phyloP scores from a whole-genome alignment of 2,113 vertebrate genomes.

The Pagrus major region DNA sequence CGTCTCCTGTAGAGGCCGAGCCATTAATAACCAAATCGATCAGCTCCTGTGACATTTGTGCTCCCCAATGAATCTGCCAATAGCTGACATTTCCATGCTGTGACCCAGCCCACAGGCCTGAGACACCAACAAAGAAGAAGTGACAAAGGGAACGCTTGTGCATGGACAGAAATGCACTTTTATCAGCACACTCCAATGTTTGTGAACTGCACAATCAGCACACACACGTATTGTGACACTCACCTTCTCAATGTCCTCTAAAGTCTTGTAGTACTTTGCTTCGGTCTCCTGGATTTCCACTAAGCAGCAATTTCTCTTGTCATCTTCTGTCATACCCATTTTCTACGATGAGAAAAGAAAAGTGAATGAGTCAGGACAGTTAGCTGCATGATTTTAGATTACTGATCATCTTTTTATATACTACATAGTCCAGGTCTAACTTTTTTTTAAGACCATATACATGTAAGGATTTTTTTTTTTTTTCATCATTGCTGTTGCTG shows the following conservation, averaged over 20 bases:
- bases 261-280: conserved; percentile 96
- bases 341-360: conserved; percentile 83
- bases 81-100: conserved; percentile 74
- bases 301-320: conserved; percentile 97
- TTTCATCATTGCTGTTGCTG: background rate
- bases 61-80: conserved; percentile 60
- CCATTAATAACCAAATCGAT: conserved; percentile 77
- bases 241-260: conserved; percentile 97
- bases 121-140: conserved; percentile 15
- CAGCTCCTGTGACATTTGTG: conserved; percentile 70
- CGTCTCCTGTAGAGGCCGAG: conserved; percentile 29
- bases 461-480: no score
- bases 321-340: conserved; percentile 98
- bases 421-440: background rate
- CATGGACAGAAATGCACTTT: background rate
- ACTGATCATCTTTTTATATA: background rate
- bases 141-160: conserved; percentile 17
- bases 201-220: background rate
- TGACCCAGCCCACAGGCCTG: conserved; percentile 24
- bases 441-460: no score
- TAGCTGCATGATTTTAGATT: no score
- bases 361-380: background rate
- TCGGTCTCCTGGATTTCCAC: conserved; percentile 97
- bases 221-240: conserved; percentile 40
- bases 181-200: background rate